Evolutionary conservation across 2,113 vertebrate genomes (phyloP).

Genomic region (Apteryx owenii): DNA sequence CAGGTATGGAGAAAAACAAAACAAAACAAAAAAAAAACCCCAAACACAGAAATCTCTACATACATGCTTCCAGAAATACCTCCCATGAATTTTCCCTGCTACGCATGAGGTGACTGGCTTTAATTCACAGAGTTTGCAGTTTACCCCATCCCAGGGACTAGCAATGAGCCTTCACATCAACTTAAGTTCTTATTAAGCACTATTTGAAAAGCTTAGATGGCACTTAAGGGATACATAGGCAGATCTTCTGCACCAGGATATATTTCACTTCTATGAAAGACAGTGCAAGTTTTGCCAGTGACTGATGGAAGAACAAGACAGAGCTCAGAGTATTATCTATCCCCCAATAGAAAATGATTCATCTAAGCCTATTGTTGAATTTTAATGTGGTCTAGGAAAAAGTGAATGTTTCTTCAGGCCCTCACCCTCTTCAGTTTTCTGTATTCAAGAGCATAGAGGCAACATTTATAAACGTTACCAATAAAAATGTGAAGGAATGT

Average conservation of each 20-base stretch:
- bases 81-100: neutral
- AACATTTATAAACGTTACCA: slow-evolving; percentile 19
- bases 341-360: neutral
- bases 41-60: neutral
- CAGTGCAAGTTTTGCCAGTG: neutral
- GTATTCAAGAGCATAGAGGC: neutral
- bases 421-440: slow-evolving; percentile 1
- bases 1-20: neutral
- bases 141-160: neutral
- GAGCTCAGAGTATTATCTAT: slow-evolving; percentile 2
- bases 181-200: neutral
- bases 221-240: neutral
- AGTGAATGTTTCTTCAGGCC: slow-evolving; percentile 6
- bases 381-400: neutral
- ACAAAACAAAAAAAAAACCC: neutral
- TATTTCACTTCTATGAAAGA: neutral
- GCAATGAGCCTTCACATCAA: neutral
- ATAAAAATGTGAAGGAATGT: slow-evolving; percentile 43
- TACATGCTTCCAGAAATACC: neutral
- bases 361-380: slow-evolving; percentile 23
- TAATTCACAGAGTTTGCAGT: neutral
- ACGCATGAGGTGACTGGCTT: neutral
- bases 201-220: neutral
- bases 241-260: neutral
- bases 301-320: neutral